A percentile compares a stretch with the other conserved stretches of the same genome.
Conservation (phyloP, 2,888 invertebrate genomes). For the Cataglyphis altisquamis region DNA sequence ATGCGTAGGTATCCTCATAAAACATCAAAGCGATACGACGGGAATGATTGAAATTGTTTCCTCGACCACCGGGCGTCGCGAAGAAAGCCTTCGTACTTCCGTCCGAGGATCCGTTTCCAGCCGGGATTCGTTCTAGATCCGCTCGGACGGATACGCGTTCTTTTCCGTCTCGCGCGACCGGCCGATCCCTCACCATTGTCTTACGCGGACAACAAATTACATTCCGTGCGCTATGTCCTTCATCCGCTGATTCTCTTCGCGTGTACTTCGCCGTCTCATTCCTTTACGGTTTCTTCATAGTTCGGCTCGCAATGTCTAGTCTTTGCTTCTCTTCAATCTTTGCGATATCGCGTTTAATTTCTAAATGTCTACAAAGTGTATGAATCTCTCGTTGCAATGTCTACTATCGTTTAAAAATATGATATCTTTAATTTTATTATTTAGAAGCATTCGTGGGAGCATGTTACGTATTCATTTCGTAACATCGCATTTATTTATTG, state of each 20-base stretch:
- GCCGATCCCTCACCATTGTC: constrained; percentile 80
- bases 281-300: constrained; percentile 25
- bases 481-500: neutral
- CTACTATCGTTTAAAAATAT: neutral
- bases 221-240: constrained; percentile 78
- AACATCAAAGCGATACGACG: constrained; percentile 82
- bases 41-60: constrained; percentile 85
- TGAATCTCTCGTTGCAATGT: neutral
- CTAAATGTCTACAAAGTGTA: neutral
- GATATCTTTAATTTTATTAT: neutral
- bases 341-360: constrained; percentile 10
- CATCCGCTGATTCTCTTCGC: constrained; percentile 72
- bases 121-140: constrained; percentile 62
- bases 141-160: constrained; percentile 62
- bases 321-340: neutral
- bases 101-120: constrained; percentile 58
- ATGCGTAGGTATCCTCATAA: constrained; percentile 81
- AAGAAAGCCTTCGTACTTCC: constrained; percentile 59
- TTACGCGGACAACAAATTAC: constrained; percentile 81
- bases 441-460: neutral
- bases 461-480: neutral
- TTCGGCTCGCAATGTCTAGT: neutral
- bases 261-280: constrained; percentile 53
- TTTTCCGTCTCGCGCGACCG: constrained; percentile 69
- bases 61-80: constrained; percentile 66